Conservation (phyloP, 2,888 invertebrate species). For the Aromia moschata region DNA sequence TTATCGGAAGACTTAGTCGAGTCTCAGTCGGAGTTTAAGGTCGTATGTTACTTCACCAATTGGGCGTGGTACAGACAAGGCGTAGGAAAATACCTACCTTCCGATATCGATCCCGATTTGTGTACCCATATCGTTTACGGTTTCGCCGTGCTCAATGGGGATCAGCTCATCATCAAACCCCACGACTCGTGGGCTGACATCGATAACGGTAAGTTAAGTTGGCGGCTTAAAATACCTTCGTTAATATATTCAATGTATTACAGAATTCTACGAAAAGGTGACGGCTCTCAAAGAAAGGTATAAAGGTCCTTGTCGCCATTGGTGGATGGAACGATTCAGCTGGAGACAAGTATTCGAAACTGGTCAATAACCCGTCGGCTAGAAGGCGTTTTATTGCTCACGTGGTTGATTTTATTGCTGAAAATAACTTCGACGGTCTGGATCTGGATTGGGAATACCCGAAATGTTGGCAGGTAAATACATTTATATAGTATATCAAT, state of each 20-base stretch:
- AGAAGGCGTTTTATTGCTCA: slow-evolving; percentile 79
- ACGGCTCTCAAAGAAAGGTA: slow-evolving; percentile 75
- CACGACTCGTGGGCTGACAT: slow-evolving; percentile 91
- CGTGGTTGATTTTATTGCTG: slow-evolving; percentile 79
- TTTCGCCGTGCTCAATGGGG: slow-evolving; percentile 85
- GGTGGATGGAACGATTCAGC: slow-evolving; percentile 97
- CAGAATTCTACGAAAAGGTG: slow-evolving; percentile 88
- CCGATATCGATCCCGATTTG: slow-evolving; percentile 82
- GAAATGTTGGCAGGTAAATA: slow-evolving; percentile 83
- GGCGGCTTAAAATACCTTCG: slow-evolving; percentile 14
- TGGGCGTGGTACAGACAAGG: slow-evolving; percentile 95
- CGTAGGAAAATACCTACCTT: slow-evolving; percentile 81
- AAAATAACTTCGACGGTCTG: slow-evolving; percentile 87
- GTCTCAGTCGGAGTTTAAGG: slow-evolving; percentile 68
- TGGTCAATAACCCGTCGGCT: slow-evolving; percentile 78
- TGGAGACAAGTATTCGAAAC: slow-evolving; percentile 85
- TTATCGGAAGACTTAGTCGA: slow-evolving; percentile 47
- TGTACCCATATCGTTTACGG: slow-evolving; percentile 94
- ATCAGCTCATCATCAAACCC: slow-evolving; percentile 79
- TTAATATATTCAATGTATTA: slow-evolving; percentile 42
- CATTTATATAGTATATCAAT: background rate
- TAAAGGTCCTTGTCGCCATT: slow-evolving; percentile 86
- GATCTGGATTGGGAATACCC: slow-evolving; percentile 97
- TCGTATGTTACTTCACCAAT: slow-evolving; percentile 91
- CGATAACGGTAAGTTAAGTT: slow-evolving; percentile 76